phyloP scores from a whole-genome alignment of 2,113 vertebrate species.

The Leptobrachium ailaonicum region DNA sequence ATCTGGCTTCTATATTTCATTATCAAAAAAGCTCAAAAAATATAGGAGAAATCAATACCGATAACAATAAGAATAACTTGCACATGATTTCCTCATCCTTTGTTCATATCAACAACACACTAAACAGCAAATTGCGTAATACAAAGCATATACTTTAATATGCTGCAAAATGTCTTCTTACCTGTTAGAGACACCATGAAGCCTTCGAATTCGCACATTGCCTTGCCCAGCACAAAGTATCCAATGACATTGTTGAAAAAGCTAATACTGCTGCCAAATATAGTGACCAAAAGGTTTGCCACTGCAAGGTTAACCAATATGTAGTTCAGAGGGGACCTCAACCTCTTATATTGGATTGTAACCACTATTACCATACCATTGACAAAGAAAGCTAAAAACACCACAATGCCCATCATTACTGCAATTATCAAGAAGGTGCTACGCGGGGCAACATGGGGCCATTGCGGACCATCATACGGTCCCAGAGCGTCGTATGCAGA shows the following conservation, averaged over 20 bases:
- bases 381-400: constrained; percentile 39
- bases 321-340: constrained; percentile 60
- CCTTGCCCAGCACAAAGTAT: constrained; percentile 52
- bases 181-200: constrained; percentile 68
- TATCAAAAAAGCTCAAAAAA: too few species aligned
- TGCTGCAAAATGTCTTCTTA: constrained; percentile 25
- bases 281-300: constrained; percentile 62
- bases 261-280: constrained; percentile 63
- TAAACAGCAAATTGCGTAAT: too few species aligned
- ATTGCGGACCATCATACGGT: constrained; percentile 63
- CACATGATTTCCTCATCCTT: too few species aligned
- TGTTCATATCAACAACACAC: too few species aligned
- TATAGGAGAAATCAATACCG: too few species aligned
- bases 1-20: too few species aligned
- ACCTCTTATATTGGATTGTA: constrained; percentile 55
- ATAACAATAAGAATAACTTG: too few species aligned
- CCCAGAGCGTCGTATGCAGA: not conserved
- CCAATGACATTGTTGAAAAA: constrained; percentile 61
- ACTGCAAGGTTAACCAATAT: constrained; percentile 63
- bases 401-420: constrained; percentile 55
- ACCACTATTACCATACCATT: constrained; percentile 58
- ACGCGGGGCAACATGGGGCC: constrained; percentile 57
- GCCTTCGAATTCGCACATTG: constrained; percentile 60
- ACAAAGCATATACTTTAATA: too few species aligned
- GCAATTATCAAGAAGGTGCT: constrained; percentile 51